Base-by-base conservation (phyloP, 2,113 vertebrate species). In the Struthidea cinerea region DNA sequence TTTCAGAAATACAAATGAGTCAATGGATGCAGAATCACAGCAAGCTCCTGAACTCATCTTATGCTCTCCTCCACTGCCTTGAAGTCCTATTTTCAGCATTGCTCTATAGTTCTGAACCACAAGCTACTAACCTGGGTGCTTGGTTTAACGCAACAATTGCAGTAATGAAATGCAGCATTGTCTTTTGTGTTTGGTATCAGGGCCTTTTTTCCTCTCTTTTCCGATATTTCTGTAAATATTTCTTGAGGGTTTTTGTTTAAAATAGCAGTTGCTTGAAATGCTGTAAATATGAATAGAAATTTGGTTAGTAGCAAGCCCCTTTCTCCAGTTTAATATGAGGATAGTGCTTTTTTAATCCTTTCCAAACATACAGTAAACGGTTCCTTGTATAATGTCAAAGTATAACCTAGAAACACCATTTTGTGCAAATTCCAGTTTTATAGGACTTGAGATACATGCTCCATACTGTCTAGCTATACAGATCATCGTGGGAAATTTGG, bases 1-100 rank as follows among this genome's bases (percentile, higher is more conserved):
- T 92, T 97, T 95, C 93, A 92, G 94, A 97, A 94, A 80, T 68
- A 84, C 79, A 90, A 93, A 84, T 95, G 84, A 92, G 93, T 96
- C 76, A 57, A 27, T 67, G 73, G 69, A n/a, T 79, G 74, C 46
- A 88, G 79, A 96, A 94, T 91, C 89, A 76, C 42, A 96, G 93
- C 94, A 90, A 33, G 79, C 93, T 94, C 82, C 89, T 83, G 82
- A 89, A 84, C 61, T 81, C 57, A 41, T 69, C 57, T 91, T 49
- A 77, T 26, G 41, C 75, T 79, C 27, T 64, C 42, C 33, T 95
- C 55, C 4, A 16, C 67, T 89, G 52, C 86, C 88, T 93, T 96
- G 75, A 94, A 95, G 96, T 96, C 71, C 69, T 55, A 30, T 81
- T 92, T 93, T 65, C 46, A n/a, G n/a, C n/a, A n/a, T n/a, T n/a